A percentile compares a stretch with the other conserved stretches of the same genome.
phyloP scores from a whole-genome alignment of 2,888 invertebrate species.

The Aphidoletes aphidimyza region DNA sequence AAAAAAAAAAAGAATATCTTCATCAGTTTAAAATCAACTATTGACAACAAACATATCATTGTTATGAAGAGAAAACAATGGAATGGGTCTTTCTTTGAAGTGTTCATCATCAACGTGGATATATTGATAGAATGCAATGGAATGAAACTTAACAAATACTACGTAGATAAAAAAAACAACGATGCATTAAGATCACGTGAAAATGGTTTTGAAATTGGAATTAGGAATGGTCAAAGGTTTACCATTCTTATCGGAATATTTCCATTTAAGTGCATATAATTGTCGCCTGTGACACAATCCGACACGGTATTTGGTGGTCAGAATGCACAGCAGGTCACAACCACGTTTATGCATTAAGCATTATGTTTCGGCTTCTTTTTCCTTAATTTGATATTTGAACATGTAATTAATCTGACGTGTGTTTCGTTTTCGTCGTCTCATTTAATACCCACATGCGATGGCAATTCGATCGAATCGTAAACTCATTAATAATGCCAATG shows the following conservation, averaged over 20 bases:
- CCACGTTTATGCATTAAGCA: conserved; percentile 7
- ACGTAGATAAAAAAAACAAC: neutral
- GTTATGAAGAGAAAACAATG: conserved; percentile 4
- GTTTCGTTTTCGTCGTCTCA: neutral
- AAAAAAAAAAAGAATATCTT: neutral
- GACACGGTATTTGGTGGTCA: neutral
- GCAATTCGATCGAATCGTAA: neutral
- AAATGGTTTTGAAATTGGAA: neutral
- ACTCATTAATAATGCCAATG: conserved; percentile 38
- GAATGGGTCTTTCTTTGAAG: neutral
- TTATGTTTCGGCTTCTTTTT: neutral
- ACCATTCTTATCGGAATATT: neutral
- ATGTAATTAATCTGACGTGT: conserved; percentile 42
- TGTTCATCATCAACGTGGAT: neutral
- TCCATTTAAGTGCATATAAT: conserved; percentile 25
- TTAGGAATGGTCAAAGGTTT: too few species aligned
- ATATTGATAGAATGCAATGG: too few species aligned
- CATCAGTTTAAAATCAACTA: neutral
- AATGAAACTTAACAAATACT: neutral
- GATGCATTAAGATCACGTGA: neutral
- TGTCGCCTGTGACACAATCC: neutral
- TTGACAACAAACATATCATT: conserved; percentile 26
- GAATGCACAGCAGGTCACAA: neutral
- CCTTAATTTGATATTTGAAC: conserved; percentile 33
- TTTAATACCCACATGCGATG: neutral